Evolutionary conservation across 2,797 vertebrate species (phyloP).

Genomic region (Fistularia commersonii): DNA sequence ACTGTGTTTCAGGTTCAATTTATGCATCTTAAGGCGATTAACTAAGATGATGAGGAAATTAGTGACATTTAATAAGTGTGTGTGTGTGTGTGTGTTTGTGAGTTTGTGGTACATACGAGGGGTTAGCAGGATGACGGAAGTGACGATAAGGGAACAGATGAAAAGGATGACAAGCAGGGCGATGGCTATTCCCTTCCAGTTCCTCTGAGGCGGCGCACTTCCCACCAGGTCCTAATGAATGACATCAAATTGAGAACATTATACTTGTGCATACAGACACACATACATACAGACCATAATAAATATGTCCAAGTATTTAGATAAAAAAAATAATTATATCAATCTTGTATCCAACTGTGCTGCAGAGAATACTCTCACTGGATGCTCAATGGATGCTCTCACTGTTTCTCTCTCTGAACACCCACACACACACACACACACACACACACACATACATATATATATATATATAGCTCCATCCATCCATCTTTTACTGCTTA

Average conservation of each 20-base stretch:
- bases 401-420: too few relatives aligned
- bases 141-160: conserved; percentile 98
- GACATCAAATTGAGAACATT: conserved; percentile 9
- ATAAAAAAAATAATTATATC: too few relatives aligned
- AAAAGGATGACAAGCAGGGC: conserved; percentile 95
- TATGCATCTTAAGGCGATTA: neutral
- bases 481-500: too few relatives aligned
- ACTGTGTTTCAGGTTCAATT: neutral
- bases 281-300: neutral
- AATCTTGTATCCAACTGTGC: too few relatives aligned
- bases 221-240: conserved; percentile 91
- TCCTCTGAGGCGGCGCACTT: conserved; percentile 90
- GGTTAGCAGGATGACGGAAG: conserved; percentile 94
- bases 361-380: too few relatives aligned
- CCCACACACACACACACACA: too few relatives aligned
- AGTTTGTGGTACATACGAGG: conserved; percentile 79
- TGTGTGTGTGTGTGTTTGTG: conserved; percentile 11
- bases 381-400: too few relatives aligned
- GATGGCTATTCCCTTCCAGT: conserved; percentile 99
- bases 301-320: too few relatives aligned
- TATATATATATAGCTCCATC: too few relatives aligned
- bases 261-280: conserved; percentile 1
- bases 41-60: neutral
- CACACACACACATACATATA: too few relatives aligned
- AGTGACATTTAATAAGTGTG: neutral